Base-by-base conservation (phyloP, 2,888 invertebrate genomes). In the Clusia tigrina region DNA sequence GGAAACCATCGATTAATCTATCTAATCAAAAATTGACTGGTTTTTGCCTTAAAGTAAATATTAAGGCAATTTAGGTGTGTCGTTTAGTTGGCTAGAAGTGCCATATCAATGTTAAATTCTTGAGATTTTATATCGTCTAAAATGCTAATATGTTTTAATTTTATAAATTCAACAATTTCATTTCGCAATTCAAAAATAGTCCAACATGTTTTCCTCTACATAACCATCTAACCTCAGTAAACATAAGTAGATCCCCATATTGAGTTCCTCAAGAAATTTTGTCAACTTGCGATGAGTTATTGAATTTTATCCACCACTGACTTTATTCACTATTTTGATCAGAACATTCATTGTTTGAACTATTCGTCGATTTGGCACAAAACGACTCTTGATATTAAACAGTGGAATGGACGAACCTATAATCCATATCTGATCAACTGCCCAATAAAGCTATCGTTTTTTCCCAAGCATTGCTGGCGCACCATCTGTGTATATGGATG, bases 281-380 rank as follows among this genome's bases (percentile, higher is more conserved):
- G 37, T 38, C 23, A 53, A 26, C 22, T 62, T 58, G 46, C 26
- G 20, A 51, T 63, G 51, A 1, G 38, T 20, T 10, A 59, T 52
- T n/a, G 48, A 18, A 10, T 60, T 38, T 38, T 59, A 23, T 24
- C 58, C 57, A 18, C 57, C 57, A 37, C 23, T 22, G 17, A 58
- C 10, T 63, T 58, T 58, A 17, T 65, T 65, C 9, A 59, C 55
- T 53, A 62, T 54, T 65, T 62, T 56, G 25, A 62, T 55, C 22
- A 54, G 52, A 54, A 61, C 37, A 24, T 20, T 56, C 56, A 64
- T 64, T 48, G 62, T 61, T 25, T 58, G 46, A 58, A 58, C 23
- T 22, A 53, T 55, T 63, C 32, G 60, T 54, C 48, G 38, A 62
- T 51, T 60, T 60, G 6, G 58, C 56, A 25, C 60, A 66, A 60